phyloP scores from a whole-genome alignment of 2,888 invertebrate species.

The Cheilosia vulpina region DNA sequence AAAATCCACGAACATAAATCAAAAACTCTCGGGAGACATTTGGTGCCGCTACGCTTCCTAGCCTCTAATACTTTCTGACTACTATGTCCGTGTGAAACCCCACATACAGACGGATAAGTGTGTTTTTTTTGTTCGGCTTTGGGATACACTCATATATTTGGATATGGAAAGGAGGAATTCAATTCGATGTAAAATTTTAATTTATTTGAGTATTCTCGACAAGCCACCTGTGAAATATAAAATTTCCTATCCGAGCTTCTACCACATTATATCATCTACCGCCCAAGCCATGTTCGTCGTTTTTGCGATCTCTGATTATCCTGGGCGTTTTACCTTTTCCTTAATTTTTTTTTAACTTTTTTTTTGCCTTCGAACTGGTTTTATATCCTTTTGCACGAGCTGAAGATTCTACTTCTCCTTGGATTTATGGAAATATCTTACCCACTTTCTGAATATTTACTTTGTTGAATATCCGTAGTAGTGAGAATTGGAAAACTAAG shows the following conservation, averaged over 20 bases:
- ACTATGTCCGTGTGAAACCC: conserved; percentile 33
- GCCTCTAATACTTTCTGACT: conserved; percentile 58
- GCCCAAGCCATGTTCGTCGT: not conserved
- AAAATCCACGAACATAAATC: conserved; percentile 74
- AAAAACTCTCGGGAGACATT: conserved; percentile 76
- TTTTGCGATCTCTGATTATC: conserved; percentile 49
- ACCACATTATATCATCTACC: conserved; percentile 9
- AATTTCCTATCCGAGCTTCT: conserved; percentile 36
- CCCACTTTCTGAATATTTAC: conserved; percentile 46
- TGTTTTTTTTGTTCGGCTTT: conserved; percentile 14
- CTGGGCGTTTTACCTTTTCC: conserved; percentile 12
- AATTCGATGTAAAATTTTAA: conserved; percentile 75
- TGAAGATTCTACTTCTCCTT: conserved; percentile 10
- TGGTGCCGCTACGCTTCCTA: conserved; percentile 47
- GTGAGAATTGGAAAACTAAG: conserved; percentile 15
- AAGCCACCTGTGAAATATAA: conserved; percentile 75
- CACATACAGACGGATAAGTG: conserved; percentile 12
- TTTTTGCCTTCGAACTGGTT: conserved; percentile 7
- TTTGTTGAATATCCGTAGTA: conserved; percentile 28
- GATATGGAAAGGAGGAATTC: conserved; percentile 54
- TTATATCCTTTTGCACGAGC: conserved; percentile 3
- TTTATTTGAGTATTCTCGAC: conserved; percentile 74
- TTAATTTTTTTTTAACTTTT: conserved; percentile 11
- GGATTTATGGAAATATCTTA: conserved; percentile 70
- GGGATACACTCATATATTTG: conserved; percentile 19